Conservation (phyloP, 2,888 invertebrate genomes). For the Cristatella mucedo region DNA sequence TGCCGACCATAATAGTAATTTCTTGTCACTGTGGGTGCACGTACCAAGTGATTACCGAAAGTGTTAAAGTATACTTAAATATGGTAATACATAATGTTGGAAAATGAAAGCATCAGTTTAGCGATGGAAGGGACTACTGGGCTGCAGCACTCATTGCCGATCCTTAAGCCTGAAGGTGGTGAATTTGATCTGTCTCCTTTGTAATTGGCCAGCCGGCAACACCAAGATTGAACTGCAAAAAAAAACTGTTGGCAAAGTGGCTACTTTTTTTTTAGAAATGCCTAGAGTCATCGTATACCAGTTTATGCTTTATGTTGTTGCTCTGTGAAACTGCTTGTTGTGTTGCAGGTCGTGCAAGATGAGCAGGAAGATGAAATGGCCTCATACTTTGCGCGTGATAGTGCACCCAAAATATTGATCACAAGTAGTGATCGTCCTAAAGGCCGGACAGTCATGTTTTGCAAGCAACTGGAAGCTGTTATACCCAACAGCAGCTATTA, state of each 20-base stretch:
- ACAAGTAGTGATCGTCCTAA: slow-evolving; percentile 84
- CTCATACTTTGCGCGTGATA: slow-evolving; percentile 63
- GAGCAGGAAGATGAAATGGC: slow-evolving; percentile 69
- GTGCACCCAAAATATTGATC: slow-evolving; percentile 85
- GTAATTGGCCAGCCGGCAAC: no score
- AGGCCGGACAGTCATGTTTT: slow-evolving; percentile 53
- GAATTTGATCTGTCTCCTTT: no score
- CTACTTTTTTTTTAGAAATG: slow-evolving; percentile 1
- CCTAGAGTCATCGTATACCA: background rate
- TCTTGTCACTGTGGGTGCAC: no score
- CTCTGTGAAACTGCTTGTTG: background rate
- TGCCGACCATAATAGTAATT: no score
- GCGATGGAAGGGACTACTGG: no score
- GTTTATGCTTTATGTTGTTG: background rate
- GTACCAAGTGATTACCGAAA: no score
- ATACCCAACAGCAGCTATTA: slow-evolving; percentile 79
- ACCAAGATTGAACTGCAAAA: no score
- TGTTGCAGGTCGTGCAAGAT: slow-evolving; percentile 33
- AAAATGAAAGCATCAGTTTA: no score
- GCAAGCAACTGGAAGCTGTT: slow-evolving; percentile 69
- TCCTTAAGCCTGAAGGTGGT: no score
- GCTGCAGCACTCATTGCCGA: no score
- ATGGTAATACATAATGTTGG: no score
- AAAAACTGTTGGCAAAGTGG: slow-evolving; percentile 9
- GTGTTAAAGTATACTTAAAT: no score